These are phyloP conservation scores for Brachionichthys hirsutus DNA, from an alignment of 2,113 vertebrate species.

Conservation along the genomic window DNA sequence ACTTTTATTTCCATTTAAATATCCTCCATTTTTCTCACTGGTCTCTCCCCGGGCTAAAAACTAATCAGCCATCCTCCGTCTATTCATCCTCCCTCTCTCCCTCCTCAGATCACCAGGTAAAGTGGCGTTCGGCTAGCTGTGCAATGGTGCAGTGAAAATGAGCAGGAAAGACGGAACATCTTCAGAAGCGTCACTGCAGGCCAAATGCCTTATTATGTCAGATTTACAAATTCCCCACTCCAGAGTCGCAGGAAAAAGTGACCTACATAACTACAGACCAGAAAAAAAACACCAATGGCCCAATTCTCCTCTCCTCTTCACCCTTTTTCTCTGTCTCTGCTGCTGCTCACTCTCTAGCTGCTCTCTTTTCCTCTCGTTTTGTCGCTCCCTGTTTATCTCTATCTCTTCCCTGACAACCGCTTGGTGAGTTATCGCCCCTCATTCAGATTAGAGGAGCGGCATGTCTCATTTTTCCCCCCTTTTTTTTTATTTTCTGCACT, in stretches of 20 bases:
- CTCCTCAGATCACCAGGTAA: conserved; percentile 45
- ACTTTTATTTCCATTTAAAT: conserved; percentile 39
- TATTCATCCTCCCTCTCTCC: conserved; percentile 22
- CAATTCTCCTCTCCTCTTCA: conserved; percentile 74
- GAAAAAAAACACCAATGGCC: conserved; percentile 79
- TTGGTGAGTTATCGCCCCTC: conserved; percentile 74
- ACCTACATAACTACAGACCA: conserved; percentile 90
- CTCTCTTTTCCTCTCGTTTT: conserved; percentile 69
- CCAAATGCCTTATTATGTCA: conserved; percentile 82
- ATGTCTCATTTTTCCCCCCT: conserved; percentile 15
- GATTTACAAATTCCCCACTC: conserved; percentile 84
- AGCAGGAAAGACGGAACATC: conserved; percentile 57
- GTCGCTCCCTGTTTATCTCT: conserved; percentile 63
- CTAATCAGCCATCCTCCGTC: conserved; percentile 22
- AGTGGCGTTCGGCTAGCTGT: conserved; percentile 23
- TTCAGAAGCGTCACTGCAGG: conserved; percentile 69
- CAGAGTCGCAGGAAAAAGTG: conserved; percentile 78
- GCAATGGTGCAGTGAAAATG: conserved; percentile 61
- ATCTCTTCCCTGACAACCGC: conserved; percentile 65
- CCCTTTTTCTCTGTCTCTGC: conserved; percentile 21
- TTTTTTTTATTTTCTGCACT: conserved; percentile 13
- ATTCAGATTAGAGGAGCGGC: conserved; percentile 74
- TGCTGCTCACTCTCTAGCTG: conserved; percentile 41
- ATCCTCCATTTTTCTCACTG: conserved; percentile 16
- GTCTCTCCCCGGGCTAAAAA: conserved; percentile 24